Conservation (phyloP, 2,113 vertebrate species). For the Seriola rivoliana region DNA sequence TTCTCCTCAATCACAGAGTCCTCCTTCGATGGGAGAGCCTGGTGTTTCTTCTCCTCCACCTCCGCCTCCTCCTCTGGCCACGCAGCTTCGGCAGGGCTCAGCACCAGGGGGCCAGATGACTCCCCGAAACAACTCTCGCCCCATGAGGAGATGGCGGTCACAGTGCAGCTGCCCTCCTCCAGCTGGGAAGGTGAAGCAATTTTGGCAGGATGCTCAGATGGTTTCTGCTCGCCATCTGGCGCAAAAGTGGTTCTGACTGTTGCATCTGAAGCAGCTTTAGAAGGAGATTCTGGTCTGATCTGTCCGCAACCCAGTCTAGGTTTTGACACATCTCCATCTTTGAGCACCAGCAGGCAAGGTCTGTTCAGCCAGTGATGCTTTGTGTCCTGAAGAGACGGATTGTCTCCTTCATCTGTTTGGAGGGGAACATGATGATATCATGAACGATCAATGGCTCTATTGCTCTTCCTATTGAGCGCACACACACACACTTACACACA, state of each 20-base stretch:
- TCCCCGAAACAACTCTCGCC: constrained; percentile 80
- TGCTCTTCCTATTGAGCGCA: neutral
- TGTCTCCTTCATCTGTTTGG: constrained; percentile 91
- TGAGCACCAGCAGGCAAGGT: constrained; percentile 78
- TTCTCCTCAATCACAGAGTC: constrained; percentile 98
- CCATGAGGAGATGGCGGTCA: constrained; percentile 84
- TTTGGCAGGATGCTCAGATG: constrained; percentile 66
- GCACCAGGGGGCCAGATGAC: constrained; percentile 73
- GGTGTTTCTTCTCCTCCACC: constrained; percentile 53
- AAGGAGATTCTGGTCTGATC: constrained; percentile 58
- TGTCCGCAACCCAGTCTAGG: constrained; percentile 59
- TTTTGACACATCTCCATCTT: constrained; percentile 73
- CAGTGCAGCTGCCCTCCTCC: constrained; percentile 86
- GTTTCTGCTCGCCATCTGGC: constrained; percentile 55
- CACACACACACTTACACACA: constrained; percentile 8
- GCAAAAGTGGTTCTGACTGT: constrained; percentile 54
- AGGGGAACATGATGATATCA: constrained; percentile 33
- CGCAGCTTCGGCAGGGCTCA: constrained; percentile 73
- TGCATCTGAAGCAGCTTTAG: constrained; percentile 80
- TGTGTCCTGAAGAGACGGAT: constrained; percentile 88
- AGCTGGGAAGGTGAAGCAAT: constrained; percentile 79
- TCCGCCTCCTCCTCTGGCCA: constrained; percentile 66
- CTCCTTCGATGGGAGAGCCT: constrained; percentile 90
- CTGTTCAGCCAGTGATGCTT: constrained; percentile 80
- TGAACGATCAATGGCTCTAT: constrained; percentile 2